Conservation (phyloP, 2,797 vertebrate species). For the Urocyon cinereoargenteus region DNA sequence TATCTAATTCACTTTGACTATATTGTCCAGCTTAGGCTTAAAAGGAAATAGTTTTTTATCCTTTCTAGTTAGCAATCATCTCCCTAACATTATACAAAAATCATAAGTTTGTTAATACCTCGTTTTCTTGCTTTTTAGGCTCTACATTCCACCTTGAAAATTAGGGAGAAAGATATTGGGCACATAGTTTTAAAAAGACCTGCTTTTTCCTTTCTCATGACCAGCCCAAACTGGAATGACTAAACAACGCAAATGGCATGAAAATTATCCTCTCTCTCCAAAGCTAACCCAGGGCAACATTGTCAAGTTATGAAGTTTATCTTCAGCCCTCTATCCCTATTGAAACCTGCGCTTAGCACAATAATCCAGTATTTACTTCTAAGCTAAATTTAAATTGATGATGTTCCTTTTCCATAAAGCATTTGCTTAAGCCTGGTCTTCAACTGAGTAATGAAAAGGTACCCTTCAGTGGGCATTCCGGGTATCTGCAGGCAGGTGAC, state of each 20-base stretch:
- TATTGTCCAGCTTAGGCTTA: background rate
- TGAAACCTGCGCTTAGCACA: background rate
- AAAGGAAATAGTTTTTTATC: slow-evolving; percentile 29
- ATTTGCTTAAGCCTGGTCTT: background rate
- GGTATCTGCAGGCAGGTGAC: background rate
- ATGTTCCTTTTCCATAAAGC: background rate
- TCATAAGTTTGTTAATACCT: slow-evolving; percentile 39
- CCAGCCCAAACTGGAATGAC: slow-evolving; percentile 34
- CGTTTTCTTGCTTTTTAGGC: slow-evolving; percentile 59
- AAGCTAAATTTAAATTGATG: background rate
- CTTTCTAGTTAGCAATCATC: slow-evolving; percentile 43
- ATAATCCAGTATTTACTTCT: background rate
- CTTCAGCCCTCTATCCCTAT: background rate
- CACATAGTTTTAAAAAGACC: slow-evolving; percentile 74
- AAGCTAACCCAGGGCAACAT: background rate
- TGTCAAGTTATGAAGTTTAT: background rate
- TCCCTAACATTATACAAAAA: slow-evolving; percentile 29
- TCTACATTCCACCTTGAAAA: slow-evolving; percentile 74
- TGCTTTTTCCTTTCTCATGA: slow-evolving; percentile 71
- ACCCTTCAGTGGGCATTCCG: background rate
- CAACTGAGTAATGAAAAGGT: background rate
- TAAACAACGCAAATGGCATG: slow-evolving; percentile 46
- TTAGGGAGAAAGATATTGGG: slow-evolving; percentile 55
- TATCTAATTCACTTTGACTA: slow-evolving; percentile 1
- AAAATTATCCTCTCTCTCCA: slow-evolving; percentile 43